Evolutionary conservation across 2,113 vertebrate genomes (phyloP).

Genomic region (Pluvialis apricaria): DNA sequence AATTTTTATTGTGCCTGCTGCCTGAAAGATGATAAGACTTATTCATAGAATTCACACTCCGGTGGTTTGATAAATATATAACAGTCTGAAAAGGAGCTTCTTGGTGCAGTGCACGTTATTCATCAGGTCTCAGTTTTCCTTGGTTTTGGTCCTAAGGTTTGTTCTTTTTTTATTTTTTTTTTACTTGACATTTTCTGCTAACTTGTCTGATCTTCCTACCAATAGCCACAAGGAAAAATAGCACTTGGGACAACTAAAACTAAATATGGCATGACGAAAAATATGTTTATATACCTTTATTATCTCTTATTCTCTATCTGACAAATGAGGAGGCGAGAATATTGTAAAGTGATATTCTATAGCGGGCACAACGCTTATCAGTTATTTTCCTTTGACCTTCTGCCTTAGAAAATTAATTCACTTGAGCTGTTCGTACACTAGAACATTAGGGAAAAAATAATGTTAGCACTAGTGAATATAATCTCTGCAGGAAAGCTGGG

Average conservation of each 20-base stretch:
- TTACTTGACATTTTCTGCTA: constrained; percentile 48
- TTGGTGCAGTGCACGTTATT: constrained; percentile 68
- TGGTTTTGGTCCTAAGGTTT: constrained; percentile 41
- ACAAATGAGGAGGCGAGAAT: constrained; percentile 57
- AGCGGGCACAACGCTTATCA: constrained; percentile 75
- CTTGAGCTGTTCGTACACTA: constrained; percentile 64
- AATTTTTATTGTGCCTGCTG: constrained; percentile 67
- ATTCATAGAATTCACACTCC: constrained; percentile 74
- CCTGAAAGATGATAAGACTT: constrained; percentile 70
- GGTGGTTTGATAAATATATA: constrained; percentile 78
- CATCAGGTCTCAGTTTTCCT: constrained; percentile 65
- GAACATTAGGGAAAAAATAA: constrained; percentile 73
- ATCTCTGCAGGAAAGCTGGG: constrained; percentile 75
- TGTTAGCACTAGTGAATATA: constrained; percentile 79
- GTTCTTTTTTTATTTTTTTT: not conserved
- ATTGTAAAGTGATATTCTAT: constrained; percentile 69
- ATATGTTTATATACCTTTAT: constrained; percentile 71
- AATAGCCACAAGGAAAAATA: constrained; percentile 48
- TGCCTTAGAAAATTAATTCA: constrained; percentile 82
- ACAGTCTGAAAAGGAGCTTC: constrained; percentile 70
- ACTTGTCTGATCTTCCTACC: constrained; percentile 47
- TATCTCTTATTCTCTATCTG: constrained; percentile 63
- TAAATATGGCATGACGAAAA: constrained; percentile 36
- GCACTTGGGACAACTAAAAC: constrained; percentile 17
- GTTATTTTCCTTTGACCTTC: constrained; percentile 79